These are phyloP conservation scores for Pangasius sanitwongsei DNA, from an alignment of 2,797 vertebrate genomes.

Conservation along the genomic window DNA sequence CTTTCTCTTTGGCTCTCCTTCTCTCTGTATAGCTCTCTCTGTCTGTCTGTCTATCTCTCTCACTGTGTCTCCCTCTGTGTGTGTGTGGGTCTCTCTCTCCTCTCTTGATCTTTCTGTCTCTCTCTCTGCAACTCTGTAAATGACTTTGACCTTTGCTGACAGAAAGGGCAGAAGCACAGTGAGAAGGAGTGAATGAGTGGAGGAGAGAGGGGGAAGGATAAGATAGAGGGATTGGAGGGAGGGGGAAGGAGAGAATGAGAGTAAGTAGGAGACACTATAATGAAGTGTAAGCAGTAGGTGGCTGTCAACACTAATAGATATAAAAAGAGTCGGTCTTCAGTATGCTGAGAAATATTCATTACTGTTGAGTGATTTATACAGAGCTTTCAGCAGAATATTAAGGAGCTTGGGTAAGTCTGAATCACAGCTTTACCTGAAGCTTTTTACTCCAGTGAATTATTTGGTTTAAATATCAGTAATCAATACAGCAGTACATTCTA, in stretches of 20 bases:
- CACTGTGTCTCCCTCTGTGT: neutral
- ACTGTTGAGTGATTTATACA: neutral
- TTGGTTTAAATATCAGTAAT: neutral
- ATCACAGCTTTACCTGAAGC: neutral
- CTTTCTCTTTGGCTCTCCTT: neutral
- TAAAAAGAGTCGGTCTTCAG: neutral
- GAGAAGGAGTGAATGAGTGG: slow-evolving; percentile 55
- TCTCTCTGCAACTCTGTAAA: slow-evolving; percentile 67
- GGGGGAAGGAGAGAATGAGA: slow-evolving; percentile 50
- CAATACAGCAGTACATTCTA: neutral
- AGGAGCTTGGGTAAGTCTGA: neutral
- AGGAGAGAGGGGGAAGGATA: slow-evolving; percentile 58
- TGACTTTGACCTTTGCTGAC: slow-evolving; percentile 74
- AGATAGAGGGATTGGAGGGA: slow-evolving; percentile 37
- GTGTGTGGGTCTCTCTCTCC: neutral
- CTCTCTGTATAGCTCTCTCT: neutral
- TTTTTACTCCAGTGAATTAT: neutral
- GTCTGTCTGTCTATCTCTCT: neutral
- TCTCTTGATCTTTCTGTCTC: slow-evolving; percentile 42
- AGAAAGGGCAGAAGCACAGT: slow-evolving; percentile 52
- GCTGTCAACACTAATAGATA: slow-evolving; percentile 72
- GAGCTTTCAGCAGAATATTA: neutral
- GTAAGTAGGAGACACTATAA: slow-evolving; percentile 64
- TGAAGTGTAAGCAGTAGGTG: slow-evolving; percentile 72
- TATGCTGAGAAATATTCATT: neutral